Evolutionary conservation across 2,797 vertebrate species (phyloP).

Genomic region (Aplochiton taeniatus): DNA sequence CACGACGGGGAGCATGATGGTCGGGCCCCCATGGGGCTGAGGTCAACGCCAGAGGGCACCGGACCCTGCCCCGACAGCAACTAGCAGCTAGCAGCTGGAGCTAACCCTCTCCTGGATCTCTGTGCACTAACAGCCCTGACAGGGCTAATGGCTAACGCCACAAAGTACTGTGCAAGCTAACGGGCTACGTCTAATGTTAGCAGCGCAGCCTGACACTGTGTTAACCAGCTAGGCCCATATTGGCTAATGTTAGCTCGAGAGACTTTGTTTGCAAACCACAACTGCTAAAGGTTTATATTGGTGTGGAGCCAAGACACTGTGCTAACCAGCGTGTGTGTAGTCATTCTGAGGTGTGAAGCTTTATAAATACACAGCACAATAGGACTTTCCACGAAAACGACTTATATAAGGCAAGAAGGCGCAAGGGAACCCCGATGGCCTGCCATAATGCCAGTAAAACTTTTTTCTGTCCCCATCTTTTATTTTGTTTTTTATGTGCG

Average conservation of each 20-base stretch:
- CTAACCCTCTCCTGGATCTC: slow-evolving; percentile 57
- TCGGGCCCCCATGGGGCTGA: slow-evolving; percentile 33
- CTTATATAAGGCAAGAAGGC: slow-evolving; percentile 42
- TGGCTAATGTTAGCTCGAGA: background rate
- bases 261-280: too few relatives aligned
- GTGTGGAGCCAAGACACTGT: slow-evolving; percentile 66
- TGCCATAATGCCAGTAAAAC: slow-evolving; percentile 53
- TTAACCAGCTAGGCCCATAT: slow-evolving; percentile 53
- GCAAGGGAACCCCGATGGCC: slow-evolving; percentile 39
- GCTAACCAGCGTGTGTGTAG: slow-evolving; percentile 65
- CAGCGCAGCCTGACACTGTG: slow-evolving; percentile 40
- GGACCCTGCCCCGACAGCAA: slow-evolving; percentile 29
- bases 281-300: slow-evolving; percentile 4
- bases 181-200: slow-evolving; percentile 41
- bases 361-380: slow-evolving; percentile 74
- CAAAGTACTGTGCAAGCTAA: slow-evolving; percentile 55
- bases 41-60: slow-evolving; percentile 41
- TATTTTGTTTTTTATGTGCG: slow-evolving; percentile 9
- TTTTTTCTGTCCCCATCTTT: slow-evolving; percentile 14
- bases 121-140: slow-evolving; percentile 59
- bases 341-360: slow-evolving; percentile 65
- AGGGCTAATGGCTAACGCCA: slow-evolving; percentile 60
- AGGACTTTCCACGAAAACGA: slow-evolving; percentile 50
- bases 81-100: slow-evolving; percentile 51
- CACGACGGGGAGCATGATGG: slow-evolving; percentile 38